Conservation (phyloP, 1,140 invertebrate species). For the Eumeta japonica region DNA sequence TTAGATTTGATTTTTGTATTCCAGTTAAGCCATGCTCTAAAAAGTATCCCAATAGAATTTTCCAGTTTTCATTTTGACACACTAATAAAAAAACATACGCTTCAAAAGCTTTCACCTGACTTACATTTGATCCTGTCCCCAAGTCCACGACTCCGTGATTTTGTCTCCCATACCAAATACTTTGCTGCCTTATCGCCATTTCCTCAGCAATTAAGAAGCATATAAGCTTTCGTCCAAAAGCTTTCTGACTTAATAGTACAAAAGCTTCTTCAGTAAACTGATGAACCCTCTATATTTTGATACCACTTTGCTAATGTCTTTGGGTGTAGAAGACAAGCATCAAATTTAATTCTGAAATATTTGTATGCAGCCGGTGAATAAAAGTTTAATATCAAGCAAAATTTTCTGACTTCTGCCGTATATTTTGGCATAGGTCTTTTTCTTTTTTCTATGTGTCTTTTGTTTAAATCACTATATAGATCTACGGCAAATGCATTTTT, state of each 20-base stretch:
- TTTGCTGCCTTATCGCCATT: slow-evolving; percentile 23
- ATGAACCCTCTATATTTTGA: slow-evolving; percentile 16
- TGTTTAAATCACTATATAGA: too few species aligned
- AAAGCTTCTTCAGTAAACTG: slow-evolving; percentile 25
- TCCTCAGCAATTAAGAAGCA: slow-evolving; percentile 23
- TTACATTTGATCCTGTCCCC: neutral
- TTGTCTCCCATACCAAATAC: slow-evolving; percentile 19
- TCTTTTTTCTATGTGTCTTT: too few species aligned
- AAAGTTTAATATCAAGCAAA: too few species aligned
- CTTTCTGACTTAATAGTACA: slow-evolving; percentile 11
- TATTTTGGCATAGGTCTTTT: too few species aligned
- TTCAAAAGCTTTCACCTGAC: neutral
- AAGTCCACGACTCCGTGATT: slow-evolving; percentile 4
- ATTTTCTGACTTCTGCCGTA: slow-evolving; percentile 17
- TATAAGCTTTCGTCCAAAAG: slow-evolving; percentile 11
- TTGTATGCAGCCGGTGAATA: slow-evolving; percentile 11
- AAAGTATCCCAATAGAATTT: slow-evolving; percentile 6
- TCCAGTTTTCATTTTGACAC: neutral
- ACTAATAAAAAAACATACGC: slow-evolving; percentile 4
- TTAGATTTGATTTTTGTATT: slow-evolving; percentile 4
- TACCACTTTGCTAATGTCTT: slow-evolving; percentile 27
- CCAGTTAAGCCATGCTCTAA: neutral
- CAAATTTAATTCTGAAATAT: too few species aligned
- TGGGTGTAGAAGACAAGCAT: slow-evolving; percentile 20
- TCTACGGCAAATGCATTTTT: too few species aligned